A percentile compares a stretch with the other conserved stretches of the same genome.
Conservation (phyloP, 2,888 invertebrate species). For the Diloba caeruleocephala region DNA sequence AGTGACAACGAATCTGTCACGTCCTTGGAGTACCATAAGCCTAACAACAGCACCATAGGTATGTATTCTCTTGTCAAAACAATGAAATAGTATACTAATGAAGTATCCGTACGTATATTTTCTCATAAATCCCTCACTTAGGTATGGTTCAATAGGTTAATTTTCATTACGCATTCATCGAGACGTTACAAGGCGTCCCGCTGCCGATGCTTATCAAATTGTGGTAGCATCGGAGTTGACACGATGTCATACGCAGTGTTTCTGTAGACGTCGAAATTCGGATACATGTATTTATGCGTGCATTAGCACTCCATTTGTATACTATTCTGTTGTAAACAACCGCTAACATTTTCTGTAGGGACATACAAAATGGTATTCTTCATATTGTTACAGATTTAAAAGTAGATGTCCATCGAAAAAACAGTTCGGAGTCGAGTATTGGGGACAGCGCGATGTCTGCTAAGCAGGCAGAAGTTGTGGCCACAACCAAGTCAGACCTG, state of each 20-base stretch:
- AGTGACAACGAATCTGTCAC: conserved; percentile 91
- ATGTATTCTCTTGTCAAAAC: conserved; percentile 32
- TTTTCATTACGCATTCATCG: too few relatives aligned
- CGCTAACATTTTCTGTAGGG: background rate
- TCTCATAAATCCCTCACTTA: too few relatives aligned
- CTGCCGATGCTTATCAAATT: too few relatives aligned
- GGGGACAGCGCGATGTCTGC: conserved; percentile 89
- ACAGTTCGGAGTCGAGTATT: conserved; percentile 96
- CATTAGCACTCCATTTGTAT: background rate
- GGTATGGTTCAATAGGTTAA: too few relatives aligned
- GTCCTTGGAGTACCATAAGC: conserved; percentile 90
- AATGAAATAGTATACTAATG: too few relatives aligned
- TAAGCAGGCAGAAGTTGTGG: conserved; percentile 75
- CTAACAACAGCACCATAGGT: conserved; percentile 92
- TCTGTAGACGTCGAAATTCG: too few relatives aligned
- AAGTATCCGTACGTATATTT: too few relatives aligned
- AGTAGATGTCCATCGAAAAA: conserved; percentile 97
- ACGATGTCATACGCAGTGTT: too few relatives aligned
- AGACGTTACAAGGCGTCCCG: too few relatives aligned
- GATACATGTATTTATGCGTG: too few relatives aligned
- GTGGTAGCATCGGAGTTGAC: too few relatives aligned
- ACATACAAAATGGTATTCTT: background rate
- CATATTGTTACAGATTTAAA: conserved; percentile 92
- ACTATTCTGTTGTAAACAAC: background rate
- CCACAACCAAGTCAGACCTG: conserved; percentile 78